phyloP scores from a whole-genome alignment of 2,113 vertebrate genomes.

The Glaucidium brasilianum region DNA sequence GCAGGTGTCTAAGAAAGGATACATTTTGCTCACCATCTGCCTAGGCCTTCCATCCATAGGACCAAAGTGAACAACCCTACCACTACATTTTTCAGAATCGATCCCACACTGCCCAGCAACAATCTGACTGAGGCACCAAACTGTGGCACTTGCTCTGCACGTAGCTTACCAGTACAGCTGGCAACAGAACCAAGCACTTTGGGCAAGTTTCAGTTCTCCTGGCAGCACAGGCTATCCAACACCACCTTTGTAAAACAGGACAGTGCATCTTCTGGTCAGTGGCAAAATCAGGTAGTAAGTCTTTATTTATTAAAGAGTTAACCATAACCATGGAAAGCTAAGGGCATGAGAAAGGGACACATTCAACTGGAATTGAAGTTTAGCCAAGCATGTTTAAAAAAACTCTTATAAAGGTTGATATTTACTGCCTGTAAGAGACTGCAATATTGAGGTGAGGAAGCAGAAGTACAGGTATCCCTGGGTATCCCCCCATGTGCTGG shows the following conservation, averaged over 20 bases:
- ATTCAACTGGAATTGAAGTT: neutral
- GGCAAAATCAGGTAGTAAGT: neutral
- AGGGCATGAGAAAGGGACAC: neutral
- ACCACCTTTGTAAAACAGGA: neutral
- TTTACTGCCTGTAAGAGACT: neutral
- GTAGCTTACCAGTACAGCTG: neutral
- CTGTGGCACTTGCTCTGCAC: neutral
- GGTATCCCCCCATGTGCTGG: no score
- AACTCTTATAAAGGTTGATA: neutral
- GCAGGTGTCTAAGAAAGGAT: neutral
- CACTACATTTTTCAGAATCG: neutral
- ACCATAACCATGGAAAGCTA: neutral
- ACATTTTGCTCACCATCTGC: neutral
- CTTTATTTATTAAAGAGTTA: neutral
- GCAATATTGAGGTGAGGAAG: neutral
- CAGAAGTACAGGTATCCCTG: fast-evolving
- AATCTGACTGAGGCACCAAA: neutral
- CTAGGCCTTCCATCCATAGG: neutral
- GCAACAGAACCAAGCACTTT: neutral
- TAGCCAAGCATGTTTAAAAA: neutral
- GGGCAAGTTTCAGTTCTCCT: neutral
- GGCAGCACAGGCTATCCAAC: neutral
- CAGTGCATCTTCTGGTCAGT: neutral
- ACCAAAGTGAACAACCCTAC: neutral
- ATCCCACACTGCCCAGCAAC: neutral